Base-by-base conservation (phyloP, 2,797 vertebrate species). In the Clarias platycephalus region DNA sequence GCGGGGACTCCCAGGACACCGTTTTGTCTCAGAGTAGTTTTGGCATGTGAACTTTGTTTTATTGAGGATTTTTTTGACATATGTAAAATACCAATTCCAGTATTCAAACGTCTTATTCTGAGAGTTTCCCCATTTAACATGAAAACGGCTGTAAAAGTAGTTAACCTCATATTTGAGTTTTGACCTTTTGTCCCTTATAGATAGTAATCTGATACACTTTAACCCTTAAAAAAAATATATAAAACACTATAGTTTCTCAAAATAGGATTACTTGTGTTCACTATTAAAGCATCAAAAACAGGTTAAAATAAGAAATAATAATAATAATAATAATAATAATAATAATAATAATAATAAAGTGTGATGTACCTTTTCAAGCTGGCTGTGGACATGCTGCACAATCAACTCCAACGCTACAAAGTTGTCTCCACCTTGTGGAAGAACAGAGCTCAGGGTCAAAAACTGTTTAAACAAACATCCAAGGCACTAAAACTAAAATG, bases 351-450 rank as follows among this genome's bases (percentile, higher is more conserved):
- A 9, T 2, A 13, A 4, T 16, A 40, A 63, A 53, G 44, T 24
- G 58, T n/a, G 6, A 87, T 89, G 1, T 89, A 96, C 96, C 95
- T 96, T 96, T 89, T 96, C 96, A 78, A 96, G 93, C 86, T 96
- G 96, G 89, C 95, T 95, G 91, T 96, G 96, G 49, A 96, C 95
- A 0, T 96, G 96, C 86, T 96, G 95, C 34, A 96, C 95, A 7
- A 96, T 96, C 85, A 96, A 84, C 86, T 96, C 95, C 88, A 96
- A 86, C 0, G 96, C 95, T 12, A 96, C 96, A 90, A 96, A 96
- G 90, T 96, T 96, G 66, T 96, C 95, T n/a, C 96, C 96, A 31
- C 95, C 95, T 96, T 78, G 34, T 74, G 53, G 40, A 89, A 55
- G 49, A 57, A 89, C 1, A 84, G 28, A 88, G 8, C 0, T 5